phyloP scores from a whole-genome alignment of 2,797 vertebrate genomes.

The Gila robusta region DNA sequence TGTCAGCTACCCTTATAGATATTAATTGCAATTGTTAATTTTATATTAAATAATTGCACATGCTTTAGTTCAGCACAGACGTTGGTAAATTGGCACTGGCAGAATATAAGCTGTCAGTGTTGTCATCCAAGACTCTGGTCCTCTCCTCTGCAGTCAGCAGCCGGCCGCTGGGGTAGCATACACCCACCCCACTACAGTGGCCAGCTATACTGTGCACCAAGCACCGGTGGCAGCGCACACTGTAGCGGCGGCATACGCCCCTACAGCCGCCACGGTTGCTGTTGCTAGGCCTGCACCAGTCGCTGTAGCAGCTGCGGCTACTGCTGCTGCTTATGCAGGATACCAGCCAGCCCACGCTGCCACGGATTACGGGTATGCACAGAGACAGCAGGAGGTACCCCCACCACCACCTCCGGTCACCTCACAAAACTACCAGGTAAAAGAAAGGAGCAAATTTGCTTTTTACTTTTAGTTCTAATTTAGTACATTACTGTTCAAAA shows the following conservation, averaged over 20 bases:
- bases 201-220: constrained; percentile 98
- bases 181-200: constrained; percentile 97
- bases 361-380: constrained; percentile 92
- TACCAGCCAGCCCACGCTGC: constrained; percentile 92
- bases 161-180: constrained; percentile 94
- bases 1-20: not conserved
- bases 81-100: not conserved
- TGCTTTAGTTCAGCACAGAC: not conserved
- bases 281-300: constrained; percentile 93
- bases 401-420: constrained; percentile 96
- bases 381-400: constrained; percentile 94
- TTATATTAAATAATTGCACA: not conserved
- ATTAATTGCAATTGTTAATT: not conserved
- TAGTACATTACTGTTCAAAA: not conserved
- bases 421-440: constrained; percentile 97
- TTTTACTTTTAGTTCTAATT: too few species aligned
- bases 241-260: constrained; percentile 94
- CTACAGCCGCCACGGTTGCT: constrained; percentile 91
- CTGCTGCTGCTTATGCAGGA: constrained; percentile 92
- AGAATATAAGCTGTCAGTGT: not conserved
- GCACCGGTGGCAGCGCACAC: constrained; percentile 95
- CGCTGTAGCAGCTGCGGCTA: constrained; percentile 89
- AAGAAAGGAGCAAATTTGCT: not conserved
- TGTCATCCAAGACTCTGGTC: constrained; percentile 43
- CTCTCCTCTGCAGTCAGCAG: constrained; percentile 86